These are phyloP conservation scores for Phalanger gymnotis DNA, from an alignment of 2,797 vertebrate species.

Conservation along the genomic window DNA sequence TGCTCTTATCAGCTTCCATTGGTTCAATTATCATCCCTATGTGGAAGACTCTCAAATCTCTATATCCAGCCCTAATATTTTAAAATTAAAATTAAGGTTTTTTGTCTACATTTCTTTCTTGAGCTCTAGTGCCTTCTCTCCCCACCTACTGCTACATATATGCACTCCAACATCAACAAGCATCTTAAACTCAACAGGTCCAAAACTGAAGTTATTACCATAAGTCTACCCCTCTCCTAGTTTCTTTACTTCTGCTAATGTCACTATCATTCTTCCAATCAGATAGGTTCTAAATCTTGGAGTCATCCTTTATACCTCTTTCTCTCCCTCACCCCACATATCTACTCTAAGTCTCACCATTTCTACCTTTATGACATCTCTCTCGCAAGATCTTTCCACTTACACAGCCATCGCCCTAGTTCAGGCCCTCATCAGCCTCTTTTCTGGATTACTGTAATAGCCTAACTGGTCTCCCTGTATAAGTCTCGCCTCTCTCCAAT, in stretches of 20 bases:
- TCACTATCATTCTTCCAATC: not conserved
- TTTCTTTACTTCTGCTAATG: not conserved
- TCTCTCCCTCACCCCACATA: not conserved
- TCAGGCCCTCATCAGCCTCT: not conserved
- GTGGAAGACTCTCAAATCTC: not conserved
- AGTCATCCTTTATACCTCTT: not conserved
- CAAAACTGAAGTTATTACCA: not conserved
- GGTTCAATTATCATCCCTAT: not conserved
- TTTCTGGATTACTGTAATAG: not conserved
- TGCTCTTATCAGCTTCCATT: not conserved
- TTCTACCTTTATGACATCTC: not conserved
- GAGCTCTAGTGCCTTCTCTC: not conserved
- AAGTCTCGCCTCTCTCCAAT: not conserved
- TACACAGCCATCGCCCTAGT: not conserved
- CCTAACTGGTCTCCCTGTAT: not conserved
- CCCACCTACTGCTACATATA: not conserved
- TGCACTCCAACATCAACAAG: not conserved
- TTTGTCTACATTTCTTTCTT: not conserved
- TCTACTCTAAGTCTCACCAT: not conserved
- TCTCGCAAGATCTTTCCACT: not conserved
- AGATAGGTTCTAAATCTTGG: not conserved
- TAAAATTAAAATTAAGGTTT: not conserved
- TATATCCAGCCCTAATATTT: not conserved
- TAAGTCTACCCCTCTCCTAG: not conserved
- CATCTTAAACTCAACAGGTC: not conserved